A percentile compares a stretch with the other conserved stretches of the same genome.
phyloP scores from a whole-genome alignment of 2,888 invertebrate genomes.

The Tipula confusa region DNA sequence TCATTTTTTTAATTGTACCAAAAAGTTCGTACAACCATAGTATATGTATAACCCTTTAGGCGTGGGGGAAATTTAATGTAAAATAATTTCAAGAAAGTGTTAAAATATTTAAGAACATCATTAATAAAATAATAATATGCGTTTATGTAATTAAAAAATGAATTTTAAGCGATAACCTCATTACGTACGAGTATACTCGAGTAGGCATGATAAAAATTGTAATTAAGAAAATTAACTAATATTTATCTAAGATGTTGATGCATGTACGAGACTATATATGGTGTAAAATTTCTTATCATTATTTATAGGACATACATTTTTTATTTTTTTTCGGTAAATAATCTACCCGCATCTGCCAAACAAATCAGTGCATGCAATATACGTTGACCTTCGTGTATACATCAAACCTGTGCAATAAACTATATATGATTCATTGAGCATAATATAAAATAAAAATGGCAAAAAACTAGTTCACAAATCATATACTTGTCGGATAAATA shows the following conservation, averaged over 20 bases:
- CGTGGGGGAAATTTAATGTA: not conserved
- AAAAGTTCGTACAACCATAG: too few species aligned
- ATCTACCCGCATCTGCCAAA: not conserved
- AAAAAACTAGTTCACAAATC: not conserved
- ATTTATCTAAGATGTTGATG: not conserved
- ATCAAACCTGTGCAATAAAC: not conserved
- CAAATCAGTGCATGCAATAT: not conserved
- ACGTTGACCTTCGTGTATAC: not conserved
- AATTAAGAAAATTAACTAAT: not conserved
- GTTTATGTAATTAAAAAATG: not conserved
- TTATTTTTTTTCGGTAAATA: not conserved
- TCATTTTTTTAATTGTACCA: not conserved
- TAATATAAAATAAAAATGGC: not conserved
- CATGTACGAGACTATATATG: not conserved
- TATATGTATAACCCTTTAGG: not conserved
- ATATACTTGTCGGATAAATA: not conserved
- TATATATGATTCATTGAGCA: not conserved
- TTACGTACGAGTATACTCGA: not conserved
- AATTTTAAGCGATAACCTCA: not conserved
- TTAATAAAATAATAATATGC: not conserved
- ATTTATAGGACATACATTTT: not conserved
- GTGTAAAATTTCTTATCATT: not conserved
- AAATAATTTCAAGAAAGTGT: not conserved
- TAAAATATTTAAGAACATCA: not conserved
- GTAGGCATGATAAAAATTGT: not conserved